These are phyloP conservation scores for Oreohelix idahoensis DNA, from an alignment of 1,140 invertebrate species.

Conservation along the genomic window DNA sequence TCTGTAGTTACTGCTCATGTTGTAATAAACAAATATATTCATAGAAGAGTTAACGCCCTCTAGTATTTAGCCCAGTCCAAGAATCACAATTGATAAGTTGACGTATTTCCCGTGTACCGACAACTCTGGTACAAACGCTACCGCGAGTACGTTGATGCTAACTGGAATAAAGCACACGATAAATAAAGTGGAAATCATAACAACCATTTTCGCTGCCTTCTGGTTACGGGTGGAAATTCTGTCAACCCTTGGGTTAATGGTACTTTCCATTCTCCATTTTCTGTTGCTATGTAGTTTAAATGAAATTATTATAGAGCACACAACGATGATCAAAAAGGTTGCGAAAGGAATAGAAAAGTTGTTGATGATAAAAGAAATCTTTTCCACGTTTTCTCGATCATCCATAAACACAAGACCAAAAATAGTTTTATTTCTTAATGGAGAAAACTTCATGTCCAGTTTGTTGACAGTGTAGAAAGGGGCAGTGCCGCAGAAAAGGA, in stretches of 20 bases:
- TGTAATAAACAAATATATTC: slow-evolving; percentile 26
- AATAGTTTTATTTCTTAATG: not conserved
- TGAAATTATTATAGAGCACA: not conserved
- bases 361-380: not conserved
- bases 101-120: not conserved
- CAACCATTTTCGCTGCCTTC: slow-evolving; percentile 13
- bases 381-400: not conserved
- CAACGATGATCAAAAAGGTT: not conserved
- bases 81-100: not conserved
- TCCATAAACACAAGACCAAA: not conserved
- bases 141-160: too few species aligned
- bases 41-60: not conserved
- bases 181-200: slow-evolving; percentile 6
- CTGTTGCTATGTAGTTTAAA: not conserved
- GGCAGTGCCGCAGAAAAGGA: not conserved
- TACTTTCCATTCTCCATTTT: not conserved
- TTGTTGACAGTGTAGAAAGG: not conserved
- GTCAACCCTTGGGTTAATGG: not conserved
- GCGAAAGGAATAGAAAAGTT: not conserved
- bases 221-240: not conserved
- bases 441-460: not conserved
- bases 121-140: not conserved
- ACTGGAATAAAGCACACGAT: slow-evolving; percentile 18
- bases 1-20: slow-evolving; percentile 2
- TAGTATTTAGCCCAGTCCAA: not conserved